Base-by-base conservation (phyloP, 2,797 vertebrate species). In the Ctenopoma multispine region DNA sequence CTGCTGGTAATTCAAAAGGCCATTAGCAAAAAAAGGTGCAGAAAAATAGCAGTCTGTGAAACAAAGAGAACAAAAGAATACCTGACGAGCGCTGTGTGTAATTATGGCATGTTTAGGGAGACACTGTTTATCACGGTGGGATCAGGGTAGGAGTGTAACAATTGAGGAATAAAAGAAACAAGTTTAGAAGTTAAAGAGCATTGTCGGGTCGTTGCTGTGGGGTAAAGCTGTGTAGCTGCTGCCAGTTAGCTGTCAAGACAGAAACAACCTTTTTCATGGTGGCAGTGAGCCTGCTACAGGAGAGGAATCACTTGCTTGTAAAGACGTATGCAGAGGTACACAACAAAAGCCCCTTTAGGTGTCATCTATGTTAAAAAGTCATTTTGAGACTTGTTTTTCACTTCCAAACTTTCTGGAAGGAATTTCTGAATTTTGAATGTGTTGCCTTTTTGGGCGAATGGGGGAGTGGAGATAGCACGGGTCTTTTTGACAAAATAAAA, bases 251-350 rank as follows among this genome's bases (percentile, higher is more conserved):
- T 79, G 83, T 77, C 54, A 70, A 87, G 79, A 79, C 56, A 77
- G 77, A 77, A 83, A 77, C 80, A 63, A 66, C 21, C 66, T 77
- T 79, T 84, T 83, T 87, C 71, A 88, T 92, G 92, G 94, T 75
- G 64, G 63, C 76, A 55, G 48, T 23, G 21, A 74, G 68, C 29
- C 76, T 54, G 79, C 60, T 82, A 66, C 20, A 75, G 69, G 72
- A 83, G 59, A 69, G 77, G 75, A 82, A 72, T 69, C 79, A 70
- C 69, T 38, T 7, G 67, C 73, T 82, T 60, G 18, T 76, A 70
- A 69, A 79, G 63, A 54, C 20, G 31, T 54, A 29, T 14, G 47
- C 70, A 80, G 63, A 57, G 27, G 24, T 55, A 34, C 8, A 49
- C 75, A 64, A 80, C 73, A 82, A 69, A 72, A 85, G 44, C 10